These are phyloP conservation scores for Mungos mungo DNA, from an alignment of 2,113 vertebrate genomes.

Conservation along the genomic window DNA sequence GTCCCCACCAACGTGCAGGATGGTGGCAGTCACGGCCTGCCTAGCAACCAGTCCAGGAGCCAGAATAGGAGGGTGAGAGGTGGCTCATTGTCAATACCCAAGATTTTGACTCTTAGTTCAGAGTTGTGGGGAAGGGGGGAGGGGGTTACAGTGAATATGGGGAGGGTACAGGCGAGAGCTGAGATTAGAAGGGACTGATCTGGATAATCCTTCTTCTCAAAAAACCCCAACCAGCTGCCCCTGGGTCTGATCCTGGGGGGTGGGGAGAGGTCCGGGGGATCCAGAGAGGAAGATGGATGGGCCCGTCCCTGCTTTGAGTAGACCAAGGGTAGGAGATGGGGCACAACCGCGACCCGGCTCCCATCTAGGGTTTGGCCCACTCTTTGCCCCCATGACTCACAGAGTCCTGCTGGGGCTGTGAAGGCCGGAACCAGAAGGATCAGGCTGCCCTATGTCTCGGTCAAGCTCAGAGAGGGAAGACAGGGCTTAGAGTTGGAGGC, in stretches of 20 bases:
- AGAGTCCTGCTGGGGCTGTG: background rate
- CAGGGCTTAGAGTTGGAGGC: background rate
- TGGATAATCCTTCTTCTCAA: conserved; percentile 74
- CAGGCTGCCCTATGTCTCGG: background rate
- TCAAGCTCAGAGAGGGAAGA: background rate
- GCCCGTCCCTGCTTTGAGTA: background rate
- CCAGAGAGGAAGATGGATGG: background rate
- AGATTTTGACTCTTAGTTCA: background rate
- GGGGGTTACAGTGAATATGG: background rate
- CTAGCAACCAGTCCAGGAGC: background rate
- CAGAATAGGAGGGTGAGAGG: background rate
- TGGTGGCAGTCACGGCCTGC: background rate
- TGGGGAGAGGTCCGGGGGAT: background rate
- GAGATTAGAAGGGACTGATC: conserved; percentile 75
- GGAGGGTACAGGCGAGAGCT: conserved; percentile 47
- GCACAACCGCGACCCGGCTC: background rate
- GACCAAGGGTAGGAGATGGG: background rate
- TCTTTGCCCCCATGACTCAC: background rate
- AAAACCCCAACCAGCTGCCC: conserved; percentile 73
- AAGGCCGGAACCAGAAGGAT: background rate
- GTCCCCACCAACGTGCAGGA: background rate
- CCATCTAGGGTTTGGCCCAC: background rate
- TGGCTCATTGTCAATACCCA: background rate
- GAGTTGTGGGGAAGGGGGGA: background rate
- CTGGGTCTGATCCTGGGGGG: conserved; percentile 8